phyloP scores from a whole-genome alignment of 2,888 invertebrate species.

The Eristalis pertinax region DNA sequence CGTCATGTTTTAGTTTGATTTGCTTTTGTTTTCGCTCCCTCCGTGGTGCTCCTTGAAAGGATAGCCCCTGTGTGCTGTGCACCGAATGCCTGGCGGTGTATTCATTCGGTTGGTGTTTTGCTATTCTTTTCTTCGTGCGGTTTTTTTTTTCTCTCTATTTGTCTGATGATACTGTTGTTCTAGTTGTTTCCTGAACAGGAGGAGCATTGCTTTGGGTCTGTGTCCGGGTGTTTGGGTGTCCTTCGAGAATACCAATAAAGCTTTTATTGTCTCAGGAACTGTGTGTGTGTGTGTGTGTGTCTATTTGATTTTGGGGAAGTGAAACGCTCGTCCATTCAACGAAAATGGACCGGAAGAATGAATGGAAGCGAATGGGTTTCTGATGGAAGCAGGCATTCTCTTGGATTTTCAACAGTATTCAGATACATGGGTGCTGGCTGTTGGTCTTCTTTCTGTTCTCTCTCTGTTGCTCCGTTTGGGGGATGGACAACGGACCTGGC shows the following conservation, averaged over 20 bases:
- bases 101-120: slow-evolving; percentile 30
- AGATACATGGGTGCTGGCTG: neutral
- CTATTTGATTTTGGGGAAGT: slow-evolving; percentile 14
- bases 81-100: slow-evolving; percentile 8
- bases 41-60: slow-evolving; percentile 11
- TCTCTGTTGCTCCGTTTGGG: neutral
- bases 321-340: neutral
- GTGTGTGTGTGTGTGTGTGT: neutral
- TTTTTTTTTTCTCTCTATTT: neutral
- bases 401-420: neutral
- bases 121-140: slow-evolving; percentile 2
- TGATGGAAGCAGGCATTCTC: neutral
- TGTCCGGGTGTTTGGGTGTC: slow-evolving; percentile 24
- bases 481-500: neutral
- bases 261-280: slow-evolving; percentile 39
- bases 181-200: slow-evolving; percentile 35
- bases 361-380: neutral
- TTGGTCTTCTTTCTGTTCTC: neutral
- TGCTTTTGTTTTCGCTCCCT: slow-evolving; percentile 21
- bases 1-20: slow-evolving; percentile 35
- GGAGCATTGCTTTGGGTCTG: slow-evolving; percentile 9
- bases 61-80: neutral
- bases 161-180: slow-evolving; percentile 34
- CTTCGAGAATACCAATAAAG: slow-evolving; percentile 52
- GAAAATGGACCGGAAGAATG: slow-evolving; percentile 36